Base-by-base conservation (phyloP, 2,113 vertebrate genomes). In the Saccopteryx leptura region DNA sequence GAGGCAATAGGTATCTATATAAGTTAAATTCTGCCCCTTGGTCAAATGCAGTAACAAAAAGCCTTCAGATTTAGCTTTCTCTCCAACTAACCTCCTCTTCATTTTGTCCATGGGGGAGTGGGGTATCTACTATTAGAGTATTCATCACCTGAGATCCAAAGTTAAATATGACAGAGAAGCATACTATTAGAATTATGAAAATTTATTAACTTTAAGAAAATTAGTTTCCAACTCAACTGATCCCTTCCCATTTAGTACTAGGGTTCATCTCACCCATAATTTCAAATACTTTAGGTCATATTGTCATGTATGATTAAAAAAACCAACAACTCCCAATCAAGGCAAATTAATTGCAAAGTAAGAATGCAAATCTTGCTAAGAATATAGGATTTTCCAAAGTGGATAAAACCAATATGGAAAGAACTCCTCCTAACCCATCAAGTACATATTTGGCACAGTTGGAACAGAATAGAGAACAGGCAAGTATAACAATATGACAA, bases 311-410 rank as follows among this genome's bases (percentile, higher is more conserved):
- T 4, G 28, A 65, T 79, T 79, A 71, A 72, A 21, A 26, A n/a
- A 84, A n/a, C n/a, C n/a, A n/a, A 92, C 86, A 66, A 61, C n/a
- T 88, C 84, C 52, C 65, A 58, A 85, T 81, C 28, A 75, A 39
- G n/a, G 48, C 24, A 88, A 93, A 91, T 88, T 74, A 75, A 93
- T 13, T 86, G 50, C 68, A 93, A 90, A 94, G 48, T 86, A 86
- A 94, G 86, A 88, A 7, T 48, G 12, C 33, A 90, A 90, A 75
- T 80, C 9, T 83, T 83, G 56, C 33, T 82, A 72, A 91, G 71
- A 54, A 84, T 61, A 85, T 4, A 88, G 26, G 17, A 68, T 56
- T 79, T 75, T 48, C 15, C 75, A 28, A 61, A 63, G 52, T 75
- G 50, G 33, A 88, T 66, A 58, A 92, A 91, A 92, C 23, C 74